These are phyloP conservation scores for Euclidia mi DNA, from an alignment of 2,888 invertebrate species.

Conservation along the genomic window DNA sequence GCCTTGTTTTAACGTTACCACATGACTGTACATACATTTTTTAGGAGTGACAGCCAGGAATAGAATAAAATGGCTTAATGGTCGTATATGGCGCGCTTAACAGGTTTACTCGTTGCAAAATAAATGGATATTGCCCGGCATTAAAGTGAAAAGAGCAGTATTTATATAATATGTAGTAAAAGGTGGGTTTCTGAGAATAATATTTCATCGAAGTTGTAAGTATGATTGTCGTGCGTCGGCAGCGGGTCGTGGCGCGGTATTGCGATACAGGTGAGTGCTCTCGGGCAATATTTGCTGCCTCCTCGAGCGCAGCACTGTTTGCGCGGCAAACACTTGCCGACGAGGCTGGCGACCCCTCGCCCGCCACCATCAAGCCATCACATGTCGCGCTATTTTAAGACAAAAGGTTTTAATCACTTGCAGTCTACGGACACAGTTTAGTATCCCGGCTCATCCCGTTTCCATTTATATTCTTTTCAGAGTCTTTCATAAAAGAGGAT, in stretches of 20 bases:
- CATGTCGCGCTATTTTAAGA: slow-evolving; percentile 52
- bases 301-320: slow-evolving; percentile 79
- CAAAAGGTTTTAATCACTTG: slow-evolving; percentile 27
- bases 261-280: slow-evolving; percentile 75
- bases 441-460: too few relatives aligned
- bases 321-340: slow-evolving; percentile 72
- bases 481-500: too few relatives aligned
- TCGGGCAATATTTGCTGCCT: slow-evolving; percentile 81
- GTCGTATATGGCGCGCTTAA: background rate
- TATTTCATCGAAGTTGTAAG: background rate
- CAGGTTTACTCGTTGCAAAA: slow-evolving; percentile 15
- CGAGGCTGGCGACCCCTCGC: slow-evolving; percentile 28
- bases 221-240: background rate
- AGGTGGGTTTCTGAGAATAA: slow-evolving; percentile 27
- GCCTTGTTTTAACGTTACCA: slow-evolving; percentile 1
- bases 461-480: too few relatives aligned
- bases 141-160: slow-evolving; percentile 24
- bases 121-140: slow-evolving; percentile 9
- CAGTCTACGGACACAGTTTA: slow-evolving; percentile 5
- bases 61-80: background rate
- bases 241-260: slow-evolving; percentile 27
- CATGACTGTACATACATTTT: background rate
- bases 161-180: slow-evolving; percentile 47
- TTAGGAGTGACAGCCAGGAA: background rate
- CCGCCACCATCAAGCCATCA: slow-evolving; percentile 43